Percentiles rank a stretch among this genome's conserved stretches.
These are phyloP conservation scores for Rynchops niger DNA, from an alignment of 2,113 vertebrate genomes.

Conservation along the genomic window DNA sequence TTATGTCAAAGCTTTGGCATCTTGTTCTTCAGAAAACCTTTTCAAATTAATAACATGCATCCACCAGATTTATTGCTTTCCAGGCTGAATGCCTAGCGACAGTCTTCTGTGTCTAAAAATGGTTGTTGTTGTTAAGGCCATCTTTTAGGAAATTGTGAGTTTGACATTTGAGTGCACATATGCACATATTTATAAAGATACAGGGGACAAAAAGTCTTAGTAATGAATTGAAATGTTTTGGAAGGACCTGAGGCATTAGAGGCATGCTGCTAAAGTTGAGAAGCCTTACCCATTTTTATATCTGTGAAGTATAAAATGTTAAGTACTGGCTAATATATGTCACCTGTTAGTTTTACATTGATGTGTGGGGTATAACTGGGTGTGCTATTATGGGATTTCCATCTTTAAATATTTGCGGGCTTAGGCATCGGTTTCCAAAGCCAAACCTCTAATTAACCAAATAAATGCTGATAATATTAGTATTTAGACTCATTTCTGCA, in stretches of 20 bases:
- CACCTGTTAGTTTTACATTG: not conserved
- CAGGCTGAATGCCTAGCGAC: not conserved
- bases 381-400: not conserved
- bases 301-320: not conserved
- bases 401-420: not conserved
- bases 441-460: not conserved
- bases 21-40: slow-evolving; percentile 50
- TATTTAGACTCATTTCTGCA: not conserved
- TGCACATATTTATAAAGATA: not conserved
- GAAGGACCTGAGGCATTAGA: not conserved
- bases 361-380: not conserved
- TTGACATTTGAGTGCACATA: slow-evolving; percentile 31
- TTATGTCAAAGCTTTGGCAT: slow-evolving; percentile 56
- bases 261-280: not conserved
- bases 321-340: not conserved
- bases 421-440: not conserved
- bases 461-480: not conserved
- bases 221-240: not conserved
- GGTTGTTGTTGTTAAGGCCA: slow-evolving; percentile 22
- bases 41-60: slow-evolving; percentile 49
- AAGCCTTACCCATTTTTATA: not conserved
- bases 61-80: slow-evolving; percentile 31
- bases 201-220: not conserved
- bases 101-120: slow-evolving; percentile 43
- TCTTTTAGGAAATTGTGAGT: slow-evolving; percentile 25